A percentile compares a stretch with the other conserved stretches of the same genome.
Conservation (phyloP, 2,113 vertebrate species). For the Proteles cristata region DNA sequence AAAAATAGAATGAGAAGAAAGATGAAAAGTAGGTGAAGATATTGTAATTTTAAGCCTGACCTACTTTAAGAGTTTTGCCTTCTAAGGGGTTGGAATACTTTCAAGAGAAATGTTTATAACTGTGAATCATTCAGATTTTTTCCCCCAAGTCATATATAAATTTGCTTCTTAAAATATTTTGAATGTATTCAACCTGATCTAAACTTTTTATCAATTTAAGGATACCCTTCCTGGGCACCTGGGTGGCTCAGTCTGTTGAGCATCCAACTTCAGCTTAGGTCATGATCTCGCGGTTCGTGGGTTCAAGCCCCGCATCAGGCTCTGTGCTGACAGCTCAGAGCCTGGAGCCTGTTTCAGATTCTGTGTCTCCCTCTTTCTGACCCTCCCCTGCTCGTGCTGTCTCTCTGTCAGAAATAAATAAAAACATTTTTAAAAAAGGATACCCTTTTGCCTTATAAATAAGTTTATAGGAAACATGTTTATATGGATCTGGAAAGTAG, state of each 20-base stretch:
- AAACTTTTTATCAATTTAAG: neutral
- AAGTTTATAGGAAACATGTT: neutral
- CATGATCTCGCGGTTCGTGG: too few species aligned
- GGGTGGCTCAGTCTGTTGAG: too few species aligned
- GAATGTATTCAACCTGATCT: neutral
- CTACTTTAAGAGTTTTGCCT: constrained; percentile 24
- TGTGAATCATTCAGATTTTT: neutral
- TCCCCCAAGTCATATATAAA: neutral
- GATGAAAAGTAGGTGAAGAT: neutral
- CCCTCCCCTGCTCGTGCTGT: too few species aligned
- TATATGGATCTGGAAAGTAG: neutral
- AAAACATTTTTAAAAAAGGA: neutral
- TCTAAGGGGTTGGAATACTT: neutral
- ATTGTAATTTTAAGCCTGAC: neutral
- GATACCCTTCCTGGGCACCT: neutral
- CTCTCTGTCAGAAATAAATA: too few species aligned
- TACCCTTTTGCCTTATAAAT: neutral
- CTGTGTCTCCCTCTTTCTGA: too few species aligned
- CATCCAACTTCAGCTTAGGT: too few species aligned
- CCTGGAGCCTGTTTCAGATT: too few species aligned
- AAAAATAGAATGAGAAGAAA: neutral
- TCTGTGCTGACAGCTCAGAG: too few species aligned
- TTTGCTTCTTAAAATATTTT: constrained; percentile 17
- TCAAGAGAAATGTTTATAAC: constrained; percentile 29
- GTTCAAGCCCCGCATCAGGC: too few species aligned